These are phyloP conservation scores for Heliconius ethilla DNA, from an alignment of 2,888 invertebrate genomes.

Conservation along the genomic window DNA sequence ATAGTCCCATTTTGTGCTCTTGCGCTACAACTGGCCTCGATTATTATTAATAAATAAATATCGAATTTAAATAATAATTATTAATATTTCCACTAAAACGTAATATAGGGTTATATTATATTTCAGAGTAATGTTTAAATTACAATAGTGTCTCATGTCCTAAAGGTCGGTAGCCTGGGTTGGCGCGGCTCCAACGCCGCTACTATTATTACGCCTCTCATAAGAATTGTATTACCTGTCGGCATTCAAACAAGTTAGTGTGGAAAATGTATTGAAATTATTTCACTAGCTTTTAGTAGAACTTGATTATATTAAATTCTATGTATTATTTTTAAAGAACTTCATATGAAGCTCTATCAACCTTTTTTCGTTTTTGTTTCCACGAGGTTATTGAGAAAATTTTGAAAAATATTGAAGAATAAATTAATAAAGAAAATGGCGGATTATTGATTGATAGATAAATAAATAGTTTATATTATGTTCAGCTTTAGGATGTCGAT, in stretches of 20 bases:
- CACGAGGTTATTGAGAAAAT: too few relatives aligned
- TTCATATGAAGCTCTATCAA: too few relatives aligned
- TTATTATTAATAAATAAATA: too few relatives aligned
- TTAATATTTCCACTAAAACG: not conserved
- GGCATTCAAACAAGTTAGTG: conserved; percentile 28
- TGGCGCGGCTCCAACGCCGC: conserved; percentile 37
- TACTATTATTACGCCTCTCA: conserved; percentile 36
- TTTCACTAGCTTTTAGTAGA: not conserved
- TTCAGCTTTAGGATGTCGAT: too few relatives aligned
- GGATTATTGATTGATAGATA: too few relatives aligned
- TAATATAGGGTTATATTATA: not conserved
- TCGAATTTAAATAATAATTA: not conserved
- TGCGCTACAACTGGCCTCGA: too few relatives aligned
- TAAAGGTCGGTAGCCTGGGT: conserved; percentile 36
- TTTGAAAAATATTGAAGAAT: too few relatives aligned
- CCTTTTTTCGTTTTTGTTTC: too few relatives aligned
- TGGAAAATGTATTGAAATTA: conserved; percentile 14
- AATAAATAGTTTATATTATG: too few relatives aligned
- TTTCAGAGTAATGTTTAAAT: conserved; percentile 1
- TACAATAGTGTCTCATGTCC: conserved; percentile 26
- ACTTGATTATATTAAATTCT: not conserved
- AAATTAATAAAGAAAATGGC: too few relatives aligned
- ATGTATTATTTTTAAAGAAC: too few relatives aligned
- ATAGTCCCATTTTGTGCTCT: too few relatives aligned
- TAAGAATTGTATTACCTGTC: conserved; percentile 36